Base-by-base conservation (phyloP, 1,140 invertebrate genomes). In the Caerostris extrusa region DNA sequence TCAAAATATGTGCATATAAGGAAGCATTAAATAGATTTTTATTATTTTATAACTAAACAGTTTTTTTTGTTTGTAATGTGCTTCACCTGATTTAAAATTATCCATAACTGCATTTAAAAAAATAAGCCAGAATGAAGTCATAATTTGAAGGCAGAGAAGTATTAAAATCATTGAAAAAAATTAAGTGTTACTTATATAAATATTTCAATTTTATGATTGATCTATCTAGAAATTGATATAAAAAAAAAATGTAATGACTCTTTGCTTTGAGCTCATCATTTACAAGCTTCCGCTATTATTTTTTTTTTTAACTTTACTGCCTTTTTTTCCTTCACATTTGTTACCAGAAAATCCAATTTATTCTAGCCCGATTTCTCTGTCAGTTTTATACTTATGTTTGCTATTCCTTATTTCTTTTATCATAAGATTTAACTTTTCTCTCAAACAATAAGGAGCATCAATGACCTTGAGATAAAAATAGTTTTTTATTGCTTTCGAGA, bases 301-400 rank as follows among this genome's bases (percentile, higher is more conserved):
- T 77, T 69, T 77, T 77, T 77, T 77, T 77, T 69, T 77, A 50
- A 53, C 71, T 77, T 77, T 7, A 53, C 50, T 77, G 34, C 71
- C 50, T 50, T 77, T 77, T n/a, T 77, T 77, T 77, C 71, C 71
- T 77, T 77, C 71, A 77, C 71, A 77, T 77, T 77, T 53, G 71
- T 77, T 34, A 77, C 71, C 71, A 19, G 71, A 77, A 77, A 77
- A 77, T 77, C 71, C 71, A 77, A 77, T 77, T 77, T 77, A 34
- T 77, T 77, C 71, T 77, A 53, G 8, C 69, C 71, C 71, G 71
- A 77, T 77, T 77, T 77, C 71, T 77, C 71, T 34, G 5, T 53
- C 50, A 77, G 71, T 77, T 77, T 77, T 77, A 77, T 34, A 77
- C 34, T 77, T 77, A 77, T 53, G 34, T 77, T 77, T 77, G 34